Evolutionary conservation across 2,888 invertebrate species (phyloP).

Genomic region (Pseudanteris insignis): DNA sequence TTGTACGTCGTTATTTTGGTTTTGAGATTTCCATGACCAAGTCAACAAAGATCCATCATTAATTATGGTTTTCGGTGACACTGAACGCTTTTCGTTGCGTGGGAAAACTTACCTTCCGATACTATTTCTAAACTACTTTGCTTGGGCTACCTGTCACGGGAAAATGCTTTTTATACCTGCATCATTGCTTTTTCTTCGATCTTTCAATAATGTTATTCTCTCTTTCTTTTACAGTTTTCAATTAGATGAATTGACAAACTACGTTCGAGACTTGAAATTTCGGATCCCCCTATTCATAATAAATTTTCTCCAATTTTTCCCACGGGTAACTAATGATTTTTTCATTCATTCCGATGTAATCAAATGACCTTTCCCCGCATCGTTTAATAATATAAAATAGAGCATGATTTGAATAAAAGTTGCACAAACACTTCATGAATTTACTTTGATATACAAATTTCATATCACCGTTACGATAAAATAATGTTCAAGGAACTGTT

Average conservation of each 20-base stretch:
- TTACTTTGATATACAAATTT: too few relatives aligned
- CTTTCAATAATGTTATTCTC: neutral
- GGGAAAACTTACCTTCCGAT: constrained; percentile 26
- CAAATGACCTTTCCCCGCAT: too few relatives aligned
- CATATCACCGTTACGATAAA: too few relatives aligned
- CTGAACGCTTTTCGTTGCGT: constrained; percentile 17
- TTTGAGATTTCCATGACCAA: constrained; percentile 29
- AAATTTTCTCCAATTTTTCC: neutral
- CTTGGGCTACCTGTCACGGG: constrained; percentile 14
- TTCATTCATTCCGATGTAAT: too few relatives aligned
- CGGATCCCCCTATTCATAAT: too few relatives aligned
- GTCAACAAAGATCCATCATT: constrained; percentile 17
- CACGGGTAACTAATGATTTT: too few relatives aligned
- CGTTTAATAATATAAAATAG: too few relatives aligned
- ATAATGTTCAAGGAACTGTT: too few relatives aligned
- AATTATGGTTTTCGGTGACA: constrained; percentile 31
- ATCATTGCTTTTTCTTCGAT: constrained; percentile 3
- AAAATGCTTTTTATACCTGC: constrained; percentile 17
- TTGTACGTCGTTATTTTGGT: constrained; percentile 21
- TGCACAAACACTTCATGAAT: too few relatives aligned
- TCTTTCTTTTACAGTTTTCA: neutral
- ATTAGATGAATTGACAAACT: neutral
- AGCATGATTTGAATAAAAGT: too few relatives aligned
- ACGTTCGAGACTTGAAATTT: neutral
- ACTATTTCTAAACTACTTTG: constrained; percentile 12